A percentile compares a stretch with the other conserved stretches of the same genome.
Evolutionary conservation across 2,113 vertebrate species (phyloP).

Genomic region (Callithrix jacchus): DNA sequence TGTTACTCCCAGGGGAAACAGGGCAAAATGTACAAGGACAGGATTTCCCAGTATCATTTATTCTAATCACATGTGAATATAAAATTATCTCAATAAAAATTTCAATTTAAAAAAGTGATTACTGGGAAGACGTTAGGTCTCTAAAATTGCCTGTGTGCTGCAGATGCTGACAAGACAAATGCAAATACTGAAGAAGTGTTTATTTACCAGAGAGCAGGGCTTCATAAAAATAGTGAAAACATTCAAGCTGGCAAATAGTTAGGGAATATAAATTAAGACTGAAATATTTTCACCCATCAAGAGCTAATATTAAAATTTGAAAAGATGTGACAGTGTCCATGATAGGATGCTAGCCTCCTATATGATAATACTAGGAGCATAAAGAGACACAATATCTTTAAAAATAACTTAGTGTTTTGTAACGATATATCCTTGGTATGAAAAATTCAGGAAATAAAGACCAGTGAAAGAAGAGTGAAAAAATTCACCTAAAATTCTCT

Average conservation of each 20-base stretch:
- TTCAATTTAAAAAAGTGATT: background rate
- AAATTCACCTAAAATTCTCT: constrained; percentile 3
- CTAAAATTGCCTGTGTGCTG: background rate
- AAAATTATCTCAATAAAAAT: background rate
- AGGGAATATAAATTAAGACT: background rate
- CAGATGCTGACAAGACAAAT: background rate
- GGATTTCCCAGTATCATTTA: background rate
- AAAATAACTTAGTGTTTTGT: background rate
- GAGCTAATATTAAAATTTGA: background rate
- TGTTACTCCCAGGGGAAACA: background rate
- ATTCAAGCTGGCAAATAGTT: background rate
- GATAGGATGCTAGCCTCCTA: background rate
- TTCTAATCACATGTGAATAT: background rate
- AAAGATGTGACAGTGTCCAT: background rate
- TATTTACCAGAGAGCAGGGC: background rate
- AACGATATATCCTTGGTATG: background rate
- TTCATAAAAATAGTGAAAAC: background rate
- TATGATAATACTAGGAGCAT: background rate
- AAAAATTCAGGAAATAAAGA: constrained; percentile 9
- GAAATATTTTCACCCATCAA: background rate
- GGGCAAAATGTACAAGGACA: background rate
- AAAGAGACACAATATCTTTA: background rate
- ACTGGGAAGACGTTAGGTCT: background rate
- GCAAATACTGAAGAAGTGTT: background rate
- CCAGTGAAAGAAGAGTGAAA: background rate